Percentiles rank a stretch among this genome's conserved stretches.
Evolutionary conservation across 2,113 vertebrate genomes (phyloP).

Genomic region (Lycaon pictus): DNA sequence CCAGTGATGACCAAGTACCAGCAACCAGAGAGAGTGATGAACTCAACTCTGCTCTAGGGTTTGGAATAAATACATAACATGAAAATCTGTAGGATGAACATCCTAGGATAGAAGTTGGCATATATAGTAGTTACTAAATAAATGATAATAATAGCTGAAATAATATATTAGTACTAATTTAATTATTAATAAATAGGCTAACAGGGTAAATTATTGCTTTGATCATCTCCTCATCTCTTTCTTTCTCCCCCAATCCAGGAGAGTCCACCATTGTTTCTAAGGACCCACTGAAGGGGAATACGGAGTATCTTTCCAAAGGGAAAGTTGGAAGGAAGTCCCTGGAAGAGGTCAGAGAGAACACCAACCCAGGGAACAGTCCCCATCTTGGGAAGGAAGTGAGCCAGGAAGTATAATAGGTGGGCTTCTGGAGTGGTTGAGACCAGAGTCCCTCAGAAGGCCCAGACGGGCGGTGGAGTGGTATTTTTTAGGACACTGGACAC

Average conservation of each 20-base stretch:
- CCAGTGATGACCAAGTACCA: not conserved
- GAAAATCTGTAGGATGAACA: not conserved
- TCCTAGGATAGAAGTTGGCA: not conserved
- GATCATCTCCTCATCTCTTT: not conserved
- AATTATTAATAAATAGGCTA: not conserved
- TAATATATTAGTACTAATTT: not conserved
- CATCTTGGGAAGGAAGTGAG: not conserved
- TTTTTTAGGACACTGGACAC: not conserved
- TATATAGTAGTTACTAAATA: not conserved
- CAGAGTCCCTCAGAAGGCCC: not conserved
- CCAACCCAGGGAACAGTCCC: not conserved
- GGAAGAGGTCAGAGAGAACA: not conserved
- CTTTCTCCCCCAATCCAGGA: not conserved
- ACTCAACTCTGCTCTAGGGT: not conserved
- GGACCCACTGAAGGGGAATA: not conserved
- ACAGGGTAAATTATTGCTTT: not conserved
- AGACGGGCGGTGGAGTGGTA: too few species aligned
- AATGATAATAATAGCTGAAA: not conserved
- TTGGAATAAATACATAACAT: not conserved
- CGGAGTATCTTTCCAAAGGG: not conserved
- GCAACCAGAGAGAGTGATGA: too few species aligned
- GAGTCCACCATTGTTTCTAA: too few species aligned
- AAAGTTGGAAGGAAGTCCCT: not conserved
- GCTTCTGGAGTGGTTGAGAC: not conserved
- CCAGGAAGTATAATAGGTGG: not conserved